These are phyloP conservation scores for Zosterops hypoxanthus DNA, from an alignment of 2,113 vertebrate genomes.

Conservation along the genomic window DNA sequence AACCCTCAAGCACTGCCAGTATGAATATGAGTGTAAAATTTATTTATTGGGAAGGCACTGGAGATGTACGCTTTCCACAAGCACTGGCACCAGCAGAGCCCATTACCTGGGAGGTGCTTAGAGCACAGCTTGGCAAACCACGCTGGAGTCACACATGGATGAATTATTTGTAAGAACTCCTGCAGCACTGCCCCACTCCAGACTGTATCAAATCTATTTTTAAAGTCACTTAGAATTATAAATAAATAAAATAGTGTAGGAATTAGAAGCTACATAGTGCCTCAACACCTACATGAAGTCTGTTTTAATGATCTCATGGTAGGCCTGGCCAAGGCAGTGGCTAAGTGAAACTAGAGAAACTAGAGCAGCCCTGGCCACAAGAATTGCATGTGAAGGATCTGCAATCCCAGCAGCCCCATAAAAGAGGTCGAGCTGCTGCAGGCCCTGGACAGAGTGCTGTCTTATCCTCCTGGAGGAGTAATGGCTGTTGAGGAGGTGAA, in stretches of 20 bases:
- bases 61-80: neutral
- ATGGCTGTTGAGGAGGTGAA: neutral
- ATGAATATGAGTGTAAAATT: neutral
- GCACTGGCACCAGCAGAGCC: rapidly evolving
- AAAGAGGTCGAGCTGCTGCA: neutral
- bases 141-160: neutral
- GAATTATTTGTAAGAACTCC: slow-evolving; percentile 45
- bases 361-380: neutral
- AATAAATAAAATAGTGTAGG: slow-evolving; percentile 43
- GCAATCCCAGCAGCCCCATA: neutral
- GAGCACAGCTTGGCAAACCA: neutral
- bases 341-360: neutral
- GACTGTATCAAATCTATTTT: slow-evolving; percentile 22
- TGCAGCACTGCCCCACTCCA: neutral
- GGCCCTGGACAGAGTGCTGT: neutral
- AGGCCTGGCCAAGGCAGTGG: neutral
- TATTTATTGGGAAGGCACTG: neutral
- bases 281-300: neutral
- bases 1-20: neutral
- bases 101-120: neutral
- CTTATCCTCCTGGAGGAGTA: neutral
- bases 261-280: slow-evolving; percentile 27
- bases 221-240: slow-evolving; percentile 58
- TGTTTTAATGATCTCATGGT: neutral
- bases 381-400: neutral